Percentiles rank a stretch among this genome's conserved stretches.
Conservation (phyloP, 2,113 vertebrate species). For the Ciconia stormi region DNA sequence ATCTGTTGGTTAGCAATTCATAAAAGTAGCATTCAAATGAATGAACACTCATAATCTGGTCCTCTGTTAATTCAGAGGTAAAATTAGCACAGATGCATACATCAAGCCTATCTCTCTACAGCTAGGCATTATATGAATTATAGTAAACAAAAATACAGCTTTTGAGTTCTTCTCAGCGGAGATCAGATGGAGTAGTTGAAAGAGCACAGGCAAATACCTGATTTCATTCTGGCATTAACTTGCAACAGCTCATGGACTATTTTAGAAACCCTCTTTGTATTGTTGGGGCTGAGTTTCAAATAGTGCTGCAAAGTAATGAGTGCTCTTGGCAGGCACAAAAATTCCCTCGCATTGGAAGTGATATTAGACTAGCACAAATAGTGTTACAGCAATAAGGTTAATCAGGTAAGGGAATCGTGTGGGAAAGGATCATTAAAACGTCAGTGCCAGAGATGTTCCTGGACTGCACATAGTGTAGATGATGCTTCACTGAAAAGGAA, state of each 20-base stretch:
- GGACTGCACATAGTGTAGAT: background rate
- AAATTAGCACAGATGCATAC: background rate
- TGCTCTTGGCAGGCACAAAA: background rate
- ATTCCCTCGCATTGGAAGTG: background rate
- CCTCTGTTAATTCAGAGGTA: background rate
- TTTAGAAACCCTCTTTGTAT: background rate
- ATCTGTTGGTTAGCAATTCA: background rate
- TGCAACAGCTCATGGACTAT: background rate
- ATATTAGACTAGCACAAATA: background rate
- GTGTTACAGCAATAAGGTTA: background rate
- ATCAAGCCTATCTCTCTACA: background rate
- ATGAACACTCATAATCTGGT: background rate
- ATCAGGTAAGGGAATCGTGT: background rate
- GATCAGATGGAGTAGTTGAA: background rate
- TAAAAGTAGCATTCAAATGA: background rate
- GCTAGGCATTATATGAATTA: background rate
- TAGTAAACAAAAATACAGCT: background rate
- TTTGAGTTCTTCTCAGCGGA: background rate
- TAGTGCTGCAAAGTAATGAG: background rate
- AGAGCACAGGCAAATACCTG: background rate
- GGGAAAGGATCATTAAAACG: background rate
- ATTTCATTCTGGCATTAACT: constrained; percentile 20
- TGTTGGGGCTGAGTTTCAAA: background rate
- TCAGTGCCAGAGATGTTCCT: background rate
- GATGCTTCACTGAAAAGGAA: background rate